Evolutionary conservation across 1,140 invertebrate species (phyloP), one percentile per base, ranked within the genome.

Genomic region (Argopecten irradians): DNA sequence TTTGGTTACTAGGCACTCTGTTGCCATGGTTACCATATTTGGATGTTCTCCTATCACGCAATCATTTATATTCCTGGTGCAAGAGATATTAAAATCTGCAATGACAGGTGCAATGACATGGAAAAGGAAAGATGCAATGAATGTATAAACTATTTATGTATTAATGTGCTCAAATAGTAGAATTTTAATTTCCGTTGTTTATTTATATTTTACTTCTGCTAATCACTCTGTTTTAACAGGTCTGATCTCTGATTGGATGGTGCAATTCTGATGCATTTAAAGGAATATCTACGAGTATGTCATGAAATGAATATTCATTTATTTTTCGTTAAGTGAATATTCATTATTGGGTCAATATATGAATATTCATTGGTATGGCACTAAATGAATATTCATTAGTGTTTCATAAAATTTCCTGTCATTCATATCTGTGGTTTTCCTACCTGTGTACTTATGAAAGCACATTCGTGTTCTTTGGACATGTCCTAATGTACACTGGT

Each of bases 51-150:
- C 22, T 71, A 28, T 71, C 55, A 71, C 55, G 55, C 55, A 71
- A 71, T 28, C n/a, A n/a, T 71, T 28, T 16, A 71, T 71, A 71
- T 71, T 46, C 55, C 55, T 71, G 55, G 55, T 71, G 55, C 55
- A 71, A 71, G 55, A 71, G 55, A 71, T 28, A 71, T 71, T 71
- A 3, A 71, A 71, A 71, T 22, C 55, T 71, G 55, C 55, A 28
- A 71, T 71, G 55, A 71, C 55, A 71, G 55, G 55, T 71, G 55
- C 55, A 71, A 71, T 71, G 55, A 71, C 55, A 71, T 71, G 55
- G 22, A 28, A 71, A n/a, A 71, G 55, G 55, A 71, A 28, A 71
- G 55, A 71, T 71, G 55, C 55, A 71, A 71, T 71, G 55, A 71
- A 1, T 71, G n/a, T 71, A 71, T 71, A 71, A 71, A 71, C 28